phyloP scores from a whole-genome alignment of 2,888 invertebrate genomes.

The Pharmacophagus antenor region DNA sequence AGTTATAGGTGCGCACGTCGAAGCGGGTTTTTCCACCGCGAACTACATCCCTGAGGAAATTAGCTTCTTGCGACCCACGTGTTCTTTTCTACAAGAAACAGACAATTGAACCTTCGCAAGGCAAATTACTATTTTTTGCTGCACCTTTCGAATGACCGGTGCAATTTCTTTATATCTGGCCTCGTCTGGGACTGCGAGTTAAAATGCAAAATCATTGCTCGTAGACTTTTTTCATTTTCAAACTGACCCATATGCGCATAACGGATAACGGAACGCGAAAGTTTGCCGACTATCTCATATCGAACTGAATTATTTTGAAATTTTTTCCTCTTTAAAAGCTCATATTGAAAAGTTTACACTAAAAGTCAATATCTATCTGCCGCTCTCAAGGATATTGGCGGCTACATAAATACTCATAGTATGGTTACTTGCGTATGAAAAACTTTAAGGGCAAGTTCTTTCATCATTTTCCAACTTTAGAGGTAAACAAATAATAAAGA shows the following conservation, averaged over 20 bases:
- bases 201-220: conserved; percentile 39
- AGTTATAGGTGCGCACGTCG: conserved; percentile 42
- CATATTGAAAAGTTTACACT: background rate
- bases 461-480: conserved; percentile 22
- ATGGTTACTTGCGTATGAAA: background rate
- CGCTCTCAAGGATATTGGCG: conserved; percentile 5
- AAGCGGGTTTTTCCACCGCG: conserved; percentile 56
- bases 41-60: conserved; percentile 67
- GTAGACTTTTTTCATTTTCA: conserved; percentile 39
- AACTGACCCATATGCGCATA: conserved; percentile 47
- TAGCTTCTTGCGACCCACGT: conserved; percentile 66
- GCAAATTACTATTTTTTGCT: conserved; percentile 66
- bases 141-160: conserved; percentile 50
- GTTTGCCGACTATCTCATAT: conserved; percentile 36
- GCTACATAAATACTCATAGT: conserved; percentile 7
- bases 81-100: conserved; percentile 45
- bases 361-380: conserved; percentile 4
- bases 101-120: conserved; percentile 61
- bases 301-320: conserved; percentile 32
- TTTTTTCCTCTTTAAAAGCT: conserved; percentile 10
- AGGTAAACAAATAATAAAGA: conserved; percentile 33
- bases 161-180: conserved; percentile 50
- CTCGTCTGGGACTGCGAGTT: conserved; percentile 26
- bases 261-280: conserved; percentile 45
- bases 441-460: conserved; percentile 8